phyloP scores from a whole-genome alignment of 2,113 vertebrate species.

The Spea bombifrons region DNA sequence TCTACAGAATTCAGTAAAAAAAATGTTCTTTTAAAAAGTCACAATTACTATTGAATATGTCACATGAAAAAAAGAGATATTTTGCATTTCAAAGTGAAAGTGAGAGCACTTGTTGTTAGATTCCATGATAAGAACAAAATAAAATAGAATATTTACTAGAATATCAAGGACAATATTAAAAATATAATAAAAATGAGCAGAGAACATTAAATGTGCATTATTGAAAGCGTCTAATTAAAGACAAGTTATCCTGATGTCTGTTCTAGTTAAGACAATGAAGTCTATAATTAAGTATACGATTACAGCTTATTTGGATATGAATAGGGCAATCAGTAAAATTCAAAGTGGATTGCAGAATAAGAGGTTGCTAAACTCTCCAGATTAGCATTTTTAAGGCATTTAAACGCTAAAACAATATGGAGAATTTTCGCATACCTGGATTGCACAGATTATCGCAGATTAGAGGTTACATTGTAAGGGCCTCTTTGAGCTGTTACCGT shows the following conservation, averaged over 20 bases:
- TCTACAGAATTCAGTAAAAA: too few relatives aligned
- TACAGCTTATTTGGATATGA: slow-evolving; percentile 48
- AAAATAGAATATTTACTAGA: slow-evolving; percentile 25
- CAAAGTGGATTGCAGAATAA: slow-evolving; percentile 45
- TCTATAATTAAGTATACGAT: slow-evolving; percentile 47
- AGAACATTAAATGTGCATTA: slow-evolving; percentile 43
- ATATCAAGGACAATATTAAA: slow-evolving; percentile 34
- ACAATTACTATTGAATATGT: too few relatives aligned
- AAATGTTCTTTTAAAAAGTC: too few relatives aligned
- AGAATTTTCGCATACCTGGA: slow-evolving; percentile 18
- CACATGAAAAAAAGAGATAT: not conserved
- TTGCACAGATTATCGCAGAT: slow-evolving; percentile 32
- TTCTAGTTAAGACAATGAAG: slow-evolving; percentile 45
- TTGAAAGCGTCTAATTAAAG: slow-evolving; percentile 48
- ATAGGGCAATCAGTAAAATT: slow-evolving; percentile 47
- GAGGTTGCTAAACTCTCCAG: slow-evolving; percentile 39
- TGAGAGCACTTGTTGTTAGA: not conserved
- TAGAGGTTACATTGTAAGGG: slow-evolving; percentile 25
- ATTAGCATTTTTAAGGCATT: slow-evolving; percentile 43
- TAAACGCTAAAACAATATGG: slow-evolving; percentile 18
- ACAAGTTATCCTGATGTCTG: slow-evolving; percentile 47
- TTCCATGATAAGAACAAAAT: not conserved
- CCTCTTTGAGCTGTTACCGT: slow-evolving; percentile 8
- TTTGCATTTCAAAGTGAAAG: not conserved
- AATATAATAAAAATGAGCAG: slow-evolving; percentile 37